A percentile compares a stretch with the other conserved stretches of the same genome.
Conservation (phyloP, 2,888 invertebrate species). For the Arrhopalites spinosus region DNA sequence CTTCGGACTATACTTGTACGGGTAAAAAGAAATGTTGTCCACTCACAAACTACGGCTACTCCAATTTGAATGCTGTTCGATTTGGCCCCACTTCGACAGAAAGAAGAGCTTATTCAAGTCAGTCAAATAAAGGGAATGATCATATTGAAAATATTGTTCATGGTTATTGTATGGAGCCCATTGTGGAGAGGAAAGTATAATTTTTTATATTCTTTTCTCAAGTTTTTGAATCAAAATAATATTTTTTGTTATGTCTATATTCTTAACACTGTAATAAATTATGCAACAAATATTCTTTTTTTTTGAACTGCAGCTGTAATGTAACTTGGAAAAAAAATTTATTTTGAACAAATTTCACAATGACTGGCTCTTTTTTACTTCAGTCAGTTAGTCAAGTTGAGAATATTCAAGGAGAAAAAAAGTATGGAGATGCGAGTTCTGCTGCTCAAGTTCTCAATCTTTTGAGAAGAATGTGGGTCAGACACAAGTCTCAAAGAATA, state of each 20-base stretch:
- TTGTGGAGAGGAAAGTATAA: constrained; percentile 11
- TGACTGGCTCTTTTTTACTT: too few relatives aligned
- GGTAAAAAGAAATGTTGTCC: constrained; percentile 48
- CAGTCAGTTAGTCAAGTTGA: too few relatives aligned
- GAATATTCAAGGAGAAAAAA: too few relatives aligned
- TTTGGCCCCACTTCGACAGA: constrained; percentile 12
- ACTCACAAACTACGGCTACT: neutral
- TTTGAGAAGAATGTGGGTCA: too few relatives aligned
- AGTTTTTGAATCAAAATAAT: neutral
- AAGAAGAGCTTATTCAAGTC: neutral
- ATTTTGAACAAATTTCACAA: too few relatives aligned
- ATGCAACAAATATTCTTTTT: too few relatives aligned
- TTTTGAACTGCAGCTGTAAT: too few relatives aligned
- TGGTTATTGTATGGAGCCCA: constrained; percentile 46
- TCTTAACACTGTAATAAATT: too few relatives aligned
- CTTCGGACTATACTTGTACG: constrained; percentile 46
- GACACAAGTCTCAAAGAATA: neutral
- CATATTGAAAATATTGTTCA: constrained; percentile 29
- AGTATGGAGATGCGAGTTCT: too few relatives aligned
- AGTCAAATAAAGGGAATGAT: neutral
- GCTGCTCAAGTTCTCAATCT: too few relatives aligned
- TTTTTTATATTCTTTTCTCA: neutral
- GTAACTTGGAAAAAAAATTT: too few relatives aligned
- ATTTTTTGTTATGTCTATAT: too few relatives aligned
- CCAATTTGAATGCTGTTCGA: neutral